A percentile compares a stretch with the other conserved stretches of the same genome.
These are phyloP conservation scores for Byasa hedistus DNA, from an alignment of 2,888 invertebrate species.

Conservation along the genomic window DNA sequence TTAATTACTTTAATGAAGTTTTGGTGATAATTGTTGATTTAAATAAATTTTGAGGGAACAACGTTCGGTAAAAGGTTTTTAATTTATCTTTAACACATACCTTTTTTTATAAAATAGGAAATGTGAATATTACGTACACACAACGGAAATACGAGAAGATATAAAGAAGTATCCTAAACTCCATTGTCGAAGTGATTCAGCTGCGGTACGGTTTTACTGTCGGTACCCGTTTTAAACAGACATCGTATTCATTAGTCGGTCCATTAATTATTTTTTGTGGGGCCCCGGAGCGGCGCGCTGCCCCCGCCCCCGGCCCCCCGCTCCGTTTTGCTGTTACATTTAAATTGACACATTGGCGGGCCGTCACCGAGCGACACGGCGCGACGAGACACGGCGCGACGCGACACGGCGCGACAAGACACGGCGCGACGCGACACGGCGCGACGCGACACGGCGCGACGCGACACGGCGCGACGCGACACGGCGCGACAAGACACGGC, in stretches of 20 bases:
- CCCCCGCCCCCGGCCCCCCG: conserved; percentile 33
- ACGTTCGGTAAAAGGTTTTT: no score
- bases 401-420: background rate
- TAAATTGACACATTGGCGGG: conserved; percentile 56
- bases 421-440: background rate
- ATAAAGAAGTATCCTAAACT: no score
- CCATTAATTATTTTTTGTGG: conserved; percentile 76
- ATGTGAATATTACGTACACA: no score
- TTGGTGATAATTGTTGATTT: no score
- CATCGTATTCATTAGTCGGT: conserved; percentile 67
- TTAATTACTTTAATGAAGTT: no score
- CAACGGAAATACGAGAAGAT: no score
- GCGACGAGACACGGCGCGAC: background rate
- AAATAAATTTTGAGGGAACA: no score
- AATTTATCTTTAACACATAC: no score
- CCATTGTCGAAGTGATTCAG: no score
- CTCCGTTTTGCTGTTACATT: conserved; percentile 57
- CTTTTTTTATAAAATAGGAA: no score
- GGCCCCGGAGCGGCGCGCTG: conserved; percentile 56
- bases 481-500: no score
- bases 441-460: conserved; percentile 41
- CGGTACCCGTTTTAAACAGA: conserved; percentile 49
- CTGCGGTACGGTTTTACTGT: conserved; percentile 31
- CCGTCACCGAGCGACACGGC: conserved; percentile 37
- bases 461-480: no score